Percentiles rank a stretch among this genome's conserved stretches.
Conservation (phyloP, 1,140 invertebrate genomes). For the Hyles vespertilio region DNA sequence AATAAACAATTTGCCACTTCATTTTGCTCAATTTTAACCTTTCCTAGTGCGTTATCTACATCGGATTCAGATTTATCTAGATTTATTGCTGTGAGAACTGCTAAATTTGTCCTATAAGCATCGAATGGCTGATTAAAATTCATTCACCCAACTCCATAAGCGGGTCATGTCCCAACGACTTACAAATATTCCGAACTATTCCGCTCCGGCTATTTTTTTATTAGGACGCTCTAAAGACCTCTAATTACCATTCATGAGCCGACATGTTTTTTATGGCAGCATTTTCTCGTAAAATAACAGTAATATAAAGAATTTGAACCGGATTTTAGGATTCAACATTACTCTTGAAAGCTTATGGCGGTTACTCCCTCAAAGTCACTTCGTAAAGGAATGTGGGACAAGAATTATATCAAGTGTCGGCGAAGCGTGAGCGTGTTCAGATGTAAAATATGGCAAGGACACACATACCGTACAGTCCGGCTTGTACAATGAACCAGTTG, state of each 20-base stretch:
- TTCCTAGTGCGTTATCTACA: too few relatives aligned
- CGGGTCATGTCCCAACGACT: constrained; percentile 3
- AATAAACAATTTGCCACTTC: too few relatives aligned
- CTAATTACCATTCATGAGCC: constrained; percentile 5
- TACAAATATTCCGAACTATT: background rate
- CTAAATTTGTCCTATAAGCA: too few relatives aligned
- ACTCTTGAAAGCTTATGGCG: background rate
- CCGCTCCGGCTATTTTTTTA: background rate
- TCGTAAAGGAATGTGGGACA: too few relatives aligned
- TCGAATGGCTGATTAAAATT: too few relatives aligned
- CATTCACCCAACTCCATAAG: background rate
- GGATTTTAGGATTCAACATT: constrained; percentile 9
- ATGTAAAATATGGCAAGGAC: constrained; percentile 35
- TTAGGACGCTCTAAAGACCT: constrained; percentile 2
- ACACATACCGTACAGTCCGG: constrained; percentile 44
- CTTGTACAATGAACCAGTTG: constrained; percentile 41
- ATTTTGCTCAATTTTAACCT: too few relatives aligned
- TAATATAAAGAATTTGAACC: constrained; percentile 6
- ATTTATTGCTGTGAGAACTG: too few relatives aligned
- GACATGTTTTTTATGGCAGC: background rate
- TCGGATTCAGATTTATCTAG: too few relatives aligned
- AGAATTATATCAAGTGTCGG: too few relatives aligned
- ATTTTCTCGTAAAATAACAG: constrained; percentile 9
- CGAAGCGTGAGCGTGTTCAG: constrained; percentile 4
- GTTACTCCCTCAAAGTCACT: constrained; percentile 3